Base-by-base conservation (phyloP, 2,888 invertebrate genomes). In the Diaprepes abbreviatus region DNA sequence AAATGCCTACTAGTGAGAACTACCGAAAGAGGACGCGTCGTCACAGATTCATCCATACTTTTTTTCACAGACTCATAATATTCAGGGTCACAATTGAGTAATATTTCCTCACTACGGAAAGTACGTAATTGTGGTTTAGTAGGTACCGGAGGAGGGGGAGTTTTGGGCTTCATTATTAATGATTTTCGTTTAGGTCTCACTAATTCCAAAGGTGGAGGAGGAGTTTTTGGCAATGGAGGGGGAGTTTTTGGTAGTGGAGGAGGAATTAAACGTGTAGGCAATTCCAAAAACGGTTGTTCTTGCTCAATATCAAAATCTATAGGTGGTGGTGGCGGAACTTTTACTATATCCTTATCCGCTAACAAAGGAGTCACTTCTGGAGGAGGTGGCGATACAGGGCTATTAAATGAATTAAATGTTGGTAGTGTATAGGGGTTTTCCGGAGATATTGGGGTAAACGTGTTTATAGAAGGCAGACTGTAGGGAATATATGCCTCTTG, bases 251-350 rank as follows among this genome's bases (percentile, higher is more conserved):
- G 75, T 6, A 80, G 65, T 35, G 79, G 78, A 9, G 78, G 78
- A 45, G 75, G 69, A 40, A 63, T 62, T 36, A 7, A 54, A 50
- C 40, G 14, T 43, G 12, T 55, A 31, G n/a, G 35, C 33, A 31
- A 52, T 16, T 24, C 5, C 40, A 43, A 33, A 65, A 16, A n/a
- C 35, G 52, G 54, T 54, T 36, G 16, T 67, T 58, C 21, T 16
- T 31, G 2, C 35, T 12, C 2, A 40, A n/a, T n/a, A 36, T 69
- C 70, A 7, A 74, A 70, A 33, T 74, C 75, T 43, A 75, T 59
- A 2, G 76, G 75, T 31, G 77, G 77, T 16, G 76, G 76, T 2
- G 74, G 76, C 6, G 76, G 76, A n/a, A 77, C 74, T 72, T 71
- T 76, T 3, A 74, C 36, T 31, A 77, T 75, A 19, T 77, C 74